Conservation (phyloP, 1,140 invertebrate genomes). For the Drosophila malerkotliana region DNA sequence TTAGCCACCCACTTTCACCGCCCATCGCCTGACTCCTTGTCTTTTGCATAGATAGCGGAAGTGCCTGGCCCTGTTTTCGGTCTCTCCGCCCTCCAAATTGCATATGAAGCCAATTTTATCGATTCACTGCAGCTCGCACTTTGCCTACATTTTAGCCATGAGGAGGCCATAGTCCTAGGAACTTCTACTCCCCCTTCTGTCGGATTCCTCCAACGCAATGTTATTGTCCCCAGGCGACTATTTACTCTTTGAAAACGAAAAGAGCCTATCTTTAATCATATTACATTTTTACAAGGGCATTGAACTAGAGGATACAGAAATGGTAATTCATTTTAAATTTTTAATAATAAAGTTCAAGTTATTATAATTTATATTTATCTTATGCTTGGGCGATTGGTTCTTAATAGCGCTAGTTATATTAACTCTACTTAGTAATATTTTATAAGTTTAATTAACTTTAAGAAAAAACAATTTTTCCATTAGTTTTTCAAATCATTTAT, state of each 20-base stretch:
- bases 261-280: background rate
- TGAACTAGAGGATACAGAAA: slow-evolving; percentile 5
- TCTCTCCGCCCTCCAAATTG: slow-evolving; percentile 9
- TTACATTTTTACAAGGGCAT: slow-evolving; percentile 2
- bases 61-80: slow-evolving; percentile 35
- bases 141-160: slow-evolving; percentile 45
- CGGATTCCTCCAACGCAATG: slow-evolving; percentile 25
- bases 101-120: slow-evolving; percentile 64
- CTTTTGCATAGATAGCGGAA: slow-evolving; percentile 35
- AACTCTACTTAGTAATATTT: too few relatives aligned
- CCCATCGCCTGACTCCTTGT: background rate
- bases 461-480: too few relatives aligned
- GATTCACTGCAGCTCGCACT: slow-evolving; percentile 58
- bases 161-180: background rate
- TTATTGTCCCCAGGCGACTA: slow-evolving; percentile 49
- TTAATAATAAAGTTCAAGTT: too few relatives aligned
- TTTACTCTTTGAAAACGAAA: slow-evolving; percentile 26
- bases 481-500: too few relatives aligned
- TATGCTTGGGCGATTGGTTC: too few relatives aligned
- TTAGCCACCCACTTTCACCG: background rate
- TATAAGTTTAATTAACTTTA: too few relatives aligned
- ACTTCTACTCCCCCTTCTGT: background rate
- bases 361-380: too few relatives aligned
- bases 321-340: background rate
- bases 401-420: too few relatives aligned